Evolutionary conservation across 2,113 vertebrate species (phyloP).

Genomic region (Desmodus rotundus): DNA sequence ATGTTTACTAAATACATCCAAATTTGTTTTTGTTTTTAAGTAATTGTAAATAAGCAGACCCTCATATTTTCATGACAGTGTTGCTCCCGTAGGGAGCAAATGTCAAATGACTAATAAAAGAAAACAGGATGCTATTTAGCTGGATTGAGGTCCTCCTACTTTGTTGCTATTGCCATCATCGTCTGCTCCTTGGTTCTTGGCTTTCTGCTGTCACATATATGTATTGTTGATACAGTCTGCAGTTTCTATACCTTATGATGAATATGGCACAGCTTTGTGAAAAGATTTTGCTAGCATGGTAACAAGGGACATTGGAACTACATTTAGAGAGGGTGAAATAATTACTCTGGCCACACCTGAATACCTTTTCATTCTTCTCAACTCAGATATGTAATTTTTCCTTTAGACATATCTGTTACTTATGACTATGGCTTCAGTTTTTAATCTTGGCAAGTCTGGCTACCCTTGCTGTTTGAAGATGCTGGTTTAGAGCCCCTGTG

Average conservation of each 20-base stretch:
- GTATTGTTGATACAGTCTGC: not conserved
- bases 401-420: not conserved
- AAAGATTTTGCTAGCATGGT: not conserved
- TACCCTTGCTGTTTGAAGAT: not conserved
- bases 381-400: not conserved
- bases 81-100: not conserved
- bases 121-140: conserved; percentile 11
- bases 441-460: conserved; percentile 15
- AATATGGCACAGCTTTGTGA: not conserved
- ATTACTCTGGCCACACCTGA: not conserved
- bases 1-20: conserved; percentile 35
- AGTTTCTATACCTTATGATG: not conserved
- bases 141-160: not conserved
- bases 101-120: conserved; percentile 19
- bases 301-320: not conserved
- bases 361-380: not conserved
- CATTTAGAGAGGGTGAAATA: not conserved
- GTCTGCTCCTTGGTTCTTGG: conserved; percentile 36
- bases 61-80: not conserved
- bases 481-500: not conserved
- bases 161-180: not conserved
- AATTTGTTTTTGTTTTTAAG: conserved; percentile 40
- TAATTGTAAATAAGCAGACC: conserved; percentile 30
- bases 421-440: not conserved
- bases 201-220: conserved; percentile 15